Evolutionary conservation across 92 coral and sea anemone species (phyloP).

Genomic region (Palythoa grandis): DNA sequence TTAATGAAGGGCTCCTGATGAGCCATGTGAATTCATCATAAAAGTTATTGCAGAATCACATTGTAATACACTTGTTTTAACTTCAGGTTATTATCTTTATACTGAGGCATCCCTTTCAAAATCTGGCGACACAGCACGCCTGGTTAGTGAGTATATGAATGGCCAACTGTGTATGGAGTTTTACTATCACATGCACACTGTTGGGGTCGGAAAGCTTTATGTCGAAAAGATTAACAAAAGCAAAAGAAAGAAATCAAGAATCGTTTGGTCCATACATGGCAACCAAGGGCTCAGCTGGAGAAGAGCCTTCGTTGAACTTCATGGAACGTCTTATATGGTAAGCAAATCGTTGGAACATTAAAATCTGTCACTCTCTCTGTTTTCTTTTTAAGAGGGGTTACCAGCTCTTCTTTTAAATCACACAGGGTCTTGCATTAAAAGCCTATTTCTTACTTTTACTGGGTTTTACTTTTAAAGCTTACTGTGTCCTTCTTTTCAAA

Average conservation of each 20-base stretch:
- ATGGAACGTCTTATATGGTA: slow-evolving; percentile 65
- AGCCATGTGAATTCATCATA: neutral
- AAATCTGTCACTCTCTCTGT: neutral
- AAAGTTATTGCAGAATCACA: neutral
- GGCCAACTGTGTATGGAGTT: slow-evolving; percentile 82
- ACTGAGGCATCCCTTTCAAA: neutral
- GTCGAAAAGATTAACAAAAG: slow-evolving; percentile 54
- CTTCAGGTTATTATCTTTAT: neutral
- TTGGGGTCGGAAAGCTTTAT: slow-evolving; percentile 68
- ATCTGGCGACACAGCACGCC: neutral
- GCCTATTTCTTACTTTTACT: too few species aligned
- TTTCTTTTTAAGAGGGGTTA: too few species aligned
- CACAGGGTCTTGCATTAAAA: too few species aligned
- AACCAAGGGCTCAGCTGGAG: slow-evolving; percentile 79
- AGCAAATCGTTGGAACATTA: neutral
- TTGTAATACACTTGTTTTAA: neutral
- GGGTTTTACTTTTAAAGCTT: too few species aligned
- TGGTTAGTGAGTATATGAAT: neutral
- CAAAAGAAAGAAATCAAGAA: slow-evolving; percentile 27
- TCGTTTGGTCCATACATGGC: slow-evolving; percentile 71
- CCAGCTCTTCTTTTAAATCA: too few species aligned
- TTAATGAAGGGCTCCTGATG: neutral
- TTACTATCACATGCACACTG: slow-evolving; percentile 89
- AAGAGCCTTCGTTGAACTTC: slow-evolving; percentile 58
- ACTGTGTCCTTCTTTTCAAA: too few species aligned